A percentile compares a stretch with the other conserved stretches of the same genome.
phyloP scores from a whole-genome alignment of 2,888 invertebrate genomes.

The Gandaritis pyraliata region DNA sequence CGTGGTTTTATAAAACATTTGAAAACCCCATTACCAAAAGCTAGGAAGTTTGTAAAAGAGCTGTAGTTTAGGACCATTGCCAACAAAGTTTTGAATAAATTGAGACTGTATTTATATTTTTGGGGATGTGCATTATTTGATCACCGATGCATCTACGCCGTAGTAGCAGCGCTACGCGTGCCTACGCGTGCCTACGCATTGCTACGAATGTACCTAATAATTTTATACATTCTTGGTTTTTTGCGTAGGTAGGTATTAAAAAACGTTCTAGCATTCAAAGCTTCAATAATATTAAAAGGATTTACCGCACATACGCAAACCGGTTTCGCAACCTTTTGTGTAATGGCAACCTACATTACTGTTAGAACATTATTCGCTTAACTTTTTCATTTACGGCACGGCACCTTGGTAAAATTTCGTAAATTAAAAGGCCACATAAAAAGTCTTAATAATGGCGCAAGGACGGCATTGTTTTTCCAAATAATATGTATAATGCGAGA shows the following conservation, averaged over 20 bases:
- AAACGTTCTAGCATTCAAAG: too few relatives aligned
- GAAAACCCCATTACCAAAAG: slow-evolving; percentile 12
- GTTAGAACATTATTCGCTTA: slow-evolving; percentile 2
- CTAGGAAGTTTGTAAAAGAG: slow-evolving; percentile 21
- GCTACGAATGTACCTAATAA: slow-evolving; percentile 1
- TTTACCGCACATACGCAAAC: neutral
- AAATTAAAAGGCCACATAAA: slow-evolving; percentile 65
- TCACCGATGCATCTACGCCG: too few relatives aligned
- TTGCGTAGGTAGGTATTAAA: too few relatives aligned
- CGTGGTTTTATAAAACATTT: slow-evolving; percentile 12
- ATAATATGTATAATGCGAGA: slow-evolving; percentile 80
- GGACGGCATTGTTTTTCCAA: slow-evolving; percentile 79
- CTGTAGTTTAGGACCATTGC: slow-evolving; percentile 25
- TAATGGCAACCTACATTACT: slow-evolving; percentile 1
- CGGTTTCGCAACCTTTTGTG: neutral
- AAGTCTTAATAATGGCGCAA: slow-evolving; percentile 76
- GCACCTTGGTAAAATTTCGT: slow-evolving; percentile 15
- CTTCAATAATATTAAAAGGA: neutral
- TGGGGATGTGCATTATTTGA: neutral
- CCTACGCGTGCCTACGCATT: neutral
- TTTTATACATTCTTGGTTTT: too few relatives aligned
- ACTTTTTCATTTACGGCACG: slow-evolving; percentile 17
- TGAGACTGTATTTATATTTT: slow-evolving; percentile 20
- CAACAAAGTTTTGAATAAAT: slow-evolving; percentile 26
- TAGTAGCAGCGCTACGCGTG: neutral